Conservation (phyloP, 2,888 invertebrate genomes). For the Brenthis hecate region DNA sequence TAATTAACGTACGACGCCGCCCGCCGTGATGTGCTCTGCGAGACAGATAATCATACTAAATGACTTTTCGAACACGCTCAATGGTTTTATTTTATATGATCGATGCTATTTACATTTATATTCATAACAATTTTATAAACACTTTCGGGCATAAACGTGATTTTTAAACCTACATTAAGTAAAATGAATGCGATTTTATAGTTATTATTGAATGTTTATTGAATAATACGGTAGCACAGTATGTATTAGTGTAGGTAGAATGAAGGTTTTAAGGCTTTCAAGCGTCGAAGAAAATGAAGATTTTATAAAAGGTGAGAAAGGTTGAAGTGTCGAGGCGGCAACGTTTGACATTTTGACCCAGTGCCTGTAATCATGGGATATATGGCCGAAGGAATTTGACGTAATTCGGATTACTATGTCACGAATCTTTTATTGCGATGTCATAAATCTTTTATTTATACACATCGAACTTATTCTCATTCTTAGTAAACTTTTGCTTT, state of each 20-base stretch:
- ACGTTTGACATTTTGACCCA: conserved; percentile 13
- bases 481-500: too few species aligned
- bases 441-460: too few species aligned
- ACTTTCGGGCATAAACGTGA: background rate
- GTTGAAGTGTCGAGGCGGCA: conserved; percentile 12
- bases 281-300: conserved; percentile 1
- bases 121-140: conserved; percentile 23
- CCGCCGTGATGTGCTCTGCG: conserved; percentile 64
- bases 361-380: conserved; percentile 4
- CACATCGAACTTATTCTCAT: too few species aligned
- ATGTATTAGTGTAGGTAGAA: conserved; percentile 3
- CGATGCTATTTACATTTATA: conserved; percentile 31
- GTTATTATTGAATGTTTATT: too few species aligned
- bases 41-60: conserved; percentile 76
- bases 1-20: conserved; percentile 69
- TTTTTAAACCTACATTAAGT: too few species aligned
- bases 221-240: background rate
- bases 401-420: background rate
- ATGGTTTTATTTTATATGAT: conserved; percentile 51
- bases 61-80: conserved; percentile 72
- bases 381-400: background rate
- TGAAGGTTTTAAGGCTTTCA: conserved; percentile 3
- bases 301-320: conserved; percentile 13
- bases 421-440: too few species aligned
- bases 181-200: too few species aligned